Conservation (phyloP, 2,888 invertebrate genomes). For the Tuta absoluta region DNA sequence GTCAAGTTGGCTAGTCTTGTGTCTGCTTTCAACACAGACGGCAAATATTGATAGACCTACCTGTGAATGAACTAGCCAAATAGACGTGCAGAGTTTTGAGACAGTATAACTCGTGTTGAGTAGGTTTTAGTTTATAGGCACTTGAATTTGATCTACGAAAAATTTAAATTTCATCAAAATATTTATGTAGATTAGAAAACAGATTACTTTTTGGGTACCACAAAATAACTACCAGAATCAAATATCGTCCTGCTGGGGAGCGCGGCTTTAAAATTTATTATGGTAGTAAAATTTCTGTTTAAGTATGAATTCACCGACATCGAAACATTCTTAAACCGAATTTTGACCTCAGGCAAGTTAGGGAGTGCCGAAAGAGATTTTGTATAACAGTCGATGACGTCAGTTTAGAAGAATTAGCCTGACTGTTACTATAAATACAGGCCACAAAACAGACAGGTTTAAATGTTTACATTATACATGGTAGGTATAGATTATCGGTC, state of each 20-base stretch:
- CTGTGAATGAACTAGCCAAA: conserved; percentile 50
- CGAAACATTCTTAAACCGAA: too few species aligned
- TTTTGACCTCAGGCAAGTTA: not conserved
- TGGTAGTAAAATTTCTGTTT: too few species aligned
- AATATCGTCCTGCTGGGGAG: too few species aligned
- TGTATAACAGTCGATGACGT: conserved; percentile 26
- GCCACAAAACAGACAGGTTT: conserved; percentile 4
- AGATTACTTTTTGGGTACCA: too few species aligned
- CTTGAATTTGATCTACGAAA: not conserved
- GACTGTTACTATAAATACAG: conserved; percentile 6
- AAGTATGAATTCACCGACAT: too few species aligned
- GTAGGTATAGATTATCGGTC: conserved; percentile 19
- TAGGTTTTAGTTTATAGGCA: conserved; percentile 22
- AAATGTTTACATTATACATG: conserved; percentile 21
- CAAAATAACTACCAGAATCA: too few species aligned
- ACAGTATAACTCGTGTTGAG: conserved; percentile 38
- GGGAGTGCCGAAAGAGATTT: conserved; percentile 6
- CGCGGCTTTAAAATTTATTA: too few species aligned
- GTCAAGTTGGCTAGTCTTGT: not conserved
- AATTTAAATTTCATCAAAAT: too few species aligned
- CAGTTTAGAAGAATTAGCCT: not conserved
- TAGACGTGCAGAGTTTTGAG: conserved; percentile 39
- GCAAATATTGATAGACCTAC: conserved; percentile 50
- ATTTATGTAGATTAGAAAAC: too few species aligned
- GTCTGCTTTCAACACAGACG: conserved; percentile 35